These are phyloP conservation scores for Gastrophryne carolinensis DNA, from an alignment of 2,797 vertebrate genomes.

Conservation along the genomic window DNA sequence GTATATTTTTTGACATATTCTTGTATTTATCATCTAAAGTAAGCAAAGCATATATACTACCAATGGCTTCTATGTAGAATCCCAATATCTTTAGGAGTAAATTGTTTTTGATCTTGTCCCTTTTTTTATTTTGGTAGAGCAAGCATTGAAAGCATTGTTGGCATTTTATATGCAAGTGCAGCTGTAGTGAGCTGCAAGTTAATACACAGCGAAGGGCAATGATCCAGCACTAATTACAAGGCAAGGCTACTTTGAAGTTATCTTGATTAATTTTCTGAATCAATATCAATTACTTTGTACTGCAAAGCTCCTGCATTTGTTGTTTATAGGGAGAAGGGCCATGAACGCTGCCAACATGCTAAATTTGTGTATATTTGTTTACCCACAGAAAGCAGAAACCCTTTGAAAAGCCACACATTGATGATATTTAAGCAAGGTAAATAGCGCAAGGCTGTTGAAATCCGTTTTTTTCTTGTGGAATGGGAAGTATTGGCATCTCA, in stretches of 20 bases:
- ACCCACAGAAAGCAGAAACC: slow-evolving; percentile 10
- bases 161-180: slow-evolving; percentile 9
- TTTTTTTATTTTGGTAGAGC: no score
- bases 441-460: slow-evolving; percentile 5
- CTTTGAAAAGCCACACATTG: slow-evolving; percentile 4
- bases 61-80: background rate
- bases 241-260: slow-evolving; percentile 26
- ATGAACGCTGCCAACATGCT: background rate
- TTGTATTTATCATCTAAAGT: no score
- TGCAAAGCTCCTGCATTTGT: slow-evolving; percentile 13
- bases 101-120: no score
- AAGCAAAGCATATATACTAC: background rate
- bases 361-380: background rate
- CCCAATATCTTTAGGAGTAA: no score
- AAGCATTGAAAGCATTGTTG: no score
- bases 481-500: slow-evolving; percentile 8
- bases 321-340: background rate
- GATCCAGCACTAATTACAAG: slow-evolving; percentile 38
- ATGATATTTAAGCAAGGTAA: slow-evolving; percentile 16
- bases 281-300: slow-evolving; percentile 45
- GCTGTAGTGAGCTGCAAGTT: slow-evolving; percentile 15
- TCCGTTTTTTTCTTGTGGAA: background rate
- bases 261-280: slow-evolving; percentile 44
- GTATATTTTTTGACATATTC: no score
- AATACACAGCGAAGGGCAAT: slow-evolving; percentile 34